Base-by-base conservation (phyloP, 2,113 vertebrate genomes). In the Chrysochloris asiatica region DNA sequence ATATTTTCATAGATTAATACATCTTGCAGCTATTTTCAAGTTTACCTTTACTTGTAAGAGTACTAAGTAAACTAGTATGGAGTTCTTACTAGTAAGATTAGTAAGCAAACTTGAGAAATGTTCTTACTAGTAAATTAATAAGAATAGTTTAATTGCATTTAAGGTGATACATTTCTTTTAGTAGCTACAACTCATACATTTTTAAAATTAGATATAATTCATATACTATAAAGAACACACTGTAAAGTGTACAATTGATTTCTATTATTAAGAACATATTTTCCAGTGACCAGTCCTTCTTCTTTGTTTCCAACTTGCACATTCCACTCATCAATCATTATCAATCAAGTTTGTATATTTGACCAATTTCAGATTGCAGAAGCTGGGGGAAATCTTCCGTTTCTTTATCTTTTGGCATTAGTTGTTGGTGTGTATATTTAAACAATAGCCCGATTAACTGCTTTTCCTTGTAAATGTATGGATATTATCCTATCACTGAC, bases 1-100 rank as follows among this genome's bases (percentile, higher is more conserved):
- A 0, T 76, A 54, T 56, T 83, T 86, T 79, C 43, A 50, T 67
- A 30, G 30, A n/a, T 83, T 41, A 52, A 7, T 61, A 16, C 83
- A 89, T 92, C 75, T 69, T 88, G 56, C 3, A 90, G 28, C n/a
- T 78, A 73, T 67, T 88, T 78, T 79, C 41, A 83, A 73, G 16
- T 17, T 6, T 84, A 56, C 65, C 61, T 92, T 79, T 92, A 38
- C 22, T 41, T 67, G 48, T 28, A 72, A 86, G 43, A 81, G 75
- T 41, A 71, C 36, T 73, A 86, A 48, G 33, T 59, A 85, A 83
- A 56, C 48, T 69, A 87, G 22, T 47, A 52, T 50, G 77, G 54
- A 88, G 45, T 72, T 87, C 69, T 86, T 78, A 47, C 50, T 38
- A 26, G 45, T 65, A 52, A 67, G 11, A 78, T 52, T 63, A 76